Evolutionary conservation across 2,888 invertebrate genomes (phyloP).

Genomic region (Caenorhabditis imperialis): DNA sequence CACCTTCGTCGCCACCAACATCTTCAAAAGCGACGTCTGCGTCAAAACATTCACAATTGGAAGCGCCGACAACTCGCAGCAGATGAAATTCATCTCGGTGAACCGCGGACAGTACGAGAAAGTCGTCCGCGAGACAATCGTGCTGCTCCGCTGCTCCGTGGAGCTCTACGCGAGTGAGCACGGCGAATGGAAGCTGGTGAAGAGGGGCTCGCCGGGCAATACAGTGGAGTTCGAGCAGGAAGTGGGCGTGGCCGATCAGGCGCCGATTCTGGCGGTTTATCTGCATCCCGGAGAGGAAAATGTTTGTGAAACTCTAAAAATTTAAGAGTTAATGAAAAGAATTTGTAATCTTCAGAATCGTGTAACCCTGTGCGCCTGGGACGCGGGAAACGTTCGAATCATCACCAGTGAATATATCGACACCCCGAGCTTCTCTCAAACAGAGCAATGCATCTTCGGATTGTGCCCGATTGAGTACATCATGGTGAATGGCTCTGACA

Average conservation of each 20-base stretch:
- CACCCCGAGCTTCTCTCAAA: slow-evolving; percentile 61
- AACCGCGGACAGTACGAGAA: slow-evolving; percentile 65
- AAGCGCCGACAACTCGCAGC: slow-evolving; percentile 46
- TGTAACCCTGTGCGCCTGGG: slow-evolving; percentile 63
- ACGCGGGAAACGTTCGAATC: slow-evolving; percentile 63
- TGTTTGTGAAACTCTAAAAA: slow-evolving; percentile 26
- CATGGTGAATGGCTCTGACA: not conserved
- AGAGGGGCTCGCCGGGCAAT: slow-evolving; percentile 68
- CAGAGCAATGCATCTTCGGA: slow-evolving; percentile 57
- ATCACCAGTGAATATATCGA: slow-evolving; percentile 66
- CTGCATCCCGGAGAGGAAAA: slow-evolving; percentile 57
- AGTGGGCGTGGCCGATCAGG: slow-evolving; percentile 61
- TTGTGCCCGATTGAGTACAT: slow-evolving; percentile 47
- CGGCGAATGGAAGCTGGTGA: slow-evolving; percentile 60
- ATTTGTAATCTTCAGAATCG: slow-evolving; percentile 56
- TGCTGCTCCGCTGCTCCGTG: slow-evolving; percentile 61
- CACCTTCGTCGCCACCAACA: slow-evolving; percentile 65
- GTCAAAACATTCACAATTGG: slow-evolving; percentile 54
- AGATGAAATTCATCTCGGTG: slow-evolving; percentile 61
- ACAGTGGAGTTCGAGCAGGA: slow-evolving; percentile 69
- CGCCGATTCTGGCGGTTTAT: slow-evolving; percentile 62
- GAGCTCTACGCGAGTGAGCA: slow-evolving; percentile 64
- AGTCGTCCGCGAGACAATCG: slow-evolving; percentile 63
- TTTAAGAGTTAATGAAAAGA: not conserved
- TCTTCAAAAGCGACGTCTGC: slow-evolving; percentile 71